Percentiles rank a stretch among this genome's conserved stretches.
phyloP scores from a whole-genome alignment of 2,113 vertebrate genomes.

The Tupaia chinensis region DNA sequence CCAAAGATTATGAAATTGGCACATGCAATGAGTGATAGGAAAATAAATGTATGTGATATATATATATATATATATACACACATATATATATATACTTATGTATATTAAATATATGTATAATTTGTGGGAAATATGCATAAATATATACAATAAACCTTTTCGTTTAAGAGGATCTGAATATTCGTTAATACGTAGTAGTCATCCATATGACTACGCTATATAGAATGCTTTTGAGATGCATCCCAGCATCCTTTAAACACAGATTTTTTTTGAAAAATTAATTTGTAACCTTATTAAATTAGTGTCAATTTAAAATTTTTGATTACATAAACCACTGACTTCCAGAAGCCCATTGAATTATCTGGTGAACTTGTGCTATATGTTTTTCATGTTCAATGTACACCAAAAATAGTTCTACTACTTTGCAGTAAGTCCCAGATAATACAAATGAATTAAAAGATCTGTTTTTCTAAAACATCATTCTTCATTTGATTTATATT shows the following conservation, averaged over 20 bases:
- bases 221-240: not conserved
- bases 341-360: not conserved
- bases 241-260: not conserved
- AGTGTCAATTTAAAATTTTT: not conserved
- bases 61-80: too few relatives aligned
- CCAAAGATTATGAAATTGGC: not conserved
- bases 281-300: not conserved
- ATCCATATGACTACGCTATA: not conserved
- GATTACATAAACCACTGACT: not conserved
- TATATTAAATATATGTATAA: too few relatives aligned
- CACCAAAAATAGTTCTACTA: not conserved
- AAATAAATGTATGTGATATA: not conserved
- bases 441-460: not conserved
- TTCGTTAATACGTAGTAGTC: not conserved
- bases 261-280: not conserved
- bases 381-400: not conserved
- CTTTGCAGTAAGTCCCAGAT: not conserved
- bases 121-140: too few relatives aligned
- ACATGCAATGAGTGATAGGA: not conserved
- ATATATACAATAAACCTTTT: not conserved
- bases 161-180: not conserved
- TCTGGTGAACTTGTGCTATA: not conserved
- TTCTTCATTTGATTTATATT: not conserved
- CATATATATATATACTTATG: too few relatives aligned
- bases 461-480: not conserved